Conservation (phyloP, 2,797 vertebrate genomes). For the Fundulus diaphanus region DNA sequence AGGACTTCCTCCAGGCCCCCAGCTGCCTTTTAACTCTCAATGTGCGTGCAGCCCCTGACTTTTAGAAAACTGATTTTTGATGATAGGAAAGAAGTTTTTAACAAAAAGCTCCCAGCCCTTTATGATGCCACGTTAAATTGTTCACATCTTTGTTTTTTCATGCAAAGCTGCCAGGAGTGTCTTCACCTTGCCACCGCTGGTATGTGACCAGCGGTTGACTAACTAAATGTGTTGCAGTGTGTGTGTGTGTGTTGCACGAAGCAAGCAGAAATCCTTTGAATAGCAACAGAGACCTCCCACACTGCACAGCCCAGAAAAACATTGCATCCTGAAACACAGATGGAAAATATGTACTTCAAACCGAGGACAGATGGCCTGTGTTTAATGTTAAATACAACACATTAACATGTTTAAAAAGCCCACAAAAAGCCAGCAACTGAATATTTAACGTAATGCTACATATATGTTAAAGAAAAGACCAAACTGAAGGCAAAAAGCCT, state of each 20-base stretch:
- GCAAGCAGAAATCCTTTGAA: slow-evolving; percentile 50
- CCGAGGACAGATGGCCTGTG: slow-evolving; percentile 2
- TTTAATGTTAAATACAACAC: slow-evolving; percentile 10
- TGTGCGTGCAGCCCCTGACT: neutral
- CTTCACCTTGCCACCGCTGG: slow-evolving; percentile 72
- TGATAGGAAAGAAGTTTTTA: slow-evolving; percentile 35
- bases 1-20: slow-evolving; percentile 22
- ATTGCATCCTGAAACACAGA: slow-evolving; percentile 40
- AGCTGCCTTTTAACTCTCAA: slow-evolving; percentile 16
- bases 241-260: slow-evolving; percentile 10
- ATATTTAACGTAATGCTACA: neutral
- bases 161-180: slow-evolving; percentile 62
- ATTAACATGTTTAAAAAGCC: neutral
- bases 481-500: neutral
- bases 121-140: slow-evolving; percentile 47
- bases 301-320: too few relatives aligned
- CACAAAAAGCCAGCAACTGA: neutral
- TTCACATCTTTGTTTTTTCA: slow-evolving; percentile 66
- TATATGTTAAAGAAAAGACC: neutral
- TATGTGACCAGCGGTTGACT: slow-evolving; percentile 60
- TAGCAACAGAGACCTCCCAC: slow-evolving; percentile 73
- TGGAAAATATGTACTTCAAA: slow-evolving; percentile 30
- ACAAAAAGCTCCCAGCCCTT: slow-evolving; percentile 43
- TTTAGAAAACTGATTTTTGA: slow-evolving; percentile 37
- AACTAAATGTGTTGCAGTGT: slow-evolving; percentile 45